These are phyloP conservation scores for Chymomyza procnemis DNA, from an alignment of 2,888 invertebrate species.

Conservation along the genomic window DNA sequence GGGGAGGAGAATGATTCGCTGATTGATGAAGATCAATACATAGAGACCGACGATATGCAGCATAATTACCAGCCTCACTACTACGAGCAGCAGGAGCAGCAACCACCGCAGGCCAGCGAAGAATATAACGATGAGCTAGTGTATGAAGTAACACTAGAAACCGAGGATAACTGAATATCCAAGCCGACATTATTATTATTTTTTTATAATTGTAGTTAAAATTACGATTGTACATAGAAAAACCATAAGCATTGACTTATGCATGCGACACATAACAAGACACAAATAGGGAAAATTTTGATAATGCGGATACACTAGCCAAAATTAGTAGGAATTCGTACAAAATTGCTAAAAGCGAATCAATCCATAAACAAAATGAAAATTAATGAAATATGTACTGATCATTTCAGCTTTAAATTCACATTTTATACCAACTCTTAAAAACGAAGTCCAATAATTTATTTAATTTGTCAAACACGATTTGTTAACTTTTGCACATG, in stretches of 20 bases:
- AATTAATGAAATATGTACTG: too few relatives aligned
- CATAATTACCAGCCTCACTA: slow-evolving; percentile 7
- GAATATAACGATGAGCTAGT: slow-evolving; percentile 50
- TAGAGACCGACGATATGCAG: slow-evolving; percentile 23
- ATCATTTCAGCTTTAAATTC: too few relatives aligned
- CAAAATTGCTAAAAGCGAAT: too few relatives aligned
- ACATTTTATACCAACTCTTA: too few relatives aligned
- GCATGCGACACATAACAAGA: background rate
- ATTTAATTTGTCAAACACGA: too few relatives aligned
- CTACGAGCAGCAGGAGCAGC: slow-evolving; percentile 25
- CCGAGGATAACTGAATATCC: slow-evolving; percentile 52
- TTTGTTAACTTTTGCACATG: too few relatives aligned
- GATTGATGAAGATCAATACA: slow-evolving; percentile 34
- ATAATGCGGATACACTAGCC: too few relatives aligned
- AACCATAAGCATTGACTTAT: background rate
- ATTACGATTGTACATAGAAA: background rate
- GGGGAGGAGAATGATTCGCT: slow-evolving; percentile 23
- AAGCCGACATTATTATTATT: background rate
- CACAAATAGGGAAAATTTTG: background rate
- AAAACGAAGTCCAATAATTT: too few relatives aligned
- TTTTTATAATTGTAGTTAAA: background rate
- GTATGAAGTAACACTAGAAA: slow-evolving; percentile 61
- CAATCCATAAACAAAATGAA: too few relatives aligned
- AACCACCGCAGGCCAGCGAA: slow-evolving; percentile 9
- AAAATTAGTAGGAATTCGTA: too few relatives aligned